These are phyloP conservation scores for Hiodon alosoides DNA, from an alignment of 2,113 vertebrate species.

Conservation along the genomic window DNA sequence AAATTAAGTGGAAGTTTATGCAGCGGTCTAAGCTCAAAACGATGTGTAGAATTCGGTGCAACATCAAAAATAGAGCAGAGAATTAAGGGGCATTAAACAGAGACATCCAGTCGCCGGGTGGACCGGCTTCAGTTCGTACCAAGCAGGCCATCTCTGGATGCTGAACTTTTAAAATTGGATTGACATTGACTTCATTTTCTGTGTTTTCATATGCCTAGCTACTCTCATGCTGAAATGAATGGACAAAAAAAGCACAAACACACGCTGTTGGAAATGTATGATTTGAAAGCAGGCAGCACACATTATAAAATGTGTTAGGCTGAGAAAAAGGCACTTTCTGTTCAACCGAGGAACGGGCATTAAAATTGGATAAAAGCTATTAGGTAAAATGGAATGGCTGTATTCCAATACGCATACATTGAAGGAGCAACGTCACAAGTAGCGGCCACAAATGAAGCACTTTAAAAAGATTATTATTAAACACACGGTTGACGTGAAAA, in stretches of 20 bases:
- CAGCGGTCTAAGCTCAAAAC: constrained; percentile 52
- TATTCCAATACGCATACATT: too few relatives aligned
- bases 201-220: background rate
- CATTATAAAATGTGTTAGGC: too few relatives aligned
- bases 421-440: too few relatives aligned
- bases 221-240: background rate
- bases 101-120: constrained; percentile 55
- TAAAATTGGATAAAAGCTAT: too few relatives aligned
- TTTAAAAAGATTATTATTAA: too few relatives aligned
- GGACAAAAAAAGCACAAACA: background rate
- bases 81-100: constrained; percentile 46
- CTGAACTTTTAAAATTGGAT: constrained; percentile 5
- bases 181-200: background rate
- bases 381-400: too few relatives aligned
- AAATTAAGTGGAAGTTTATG: constrained; percentile 56
- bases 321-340: too few relatives aligned
- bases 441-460: too few relatives aligned
- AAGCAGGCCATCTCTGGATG: background rate
- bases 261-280: too few relatives aligned
- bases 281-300: too few relatives aligned
- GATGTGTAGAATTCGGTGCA: constrained; percentile 58
- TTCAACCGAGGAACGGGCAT: too few relatives aligned
- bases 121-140: constrained; percentile 39
- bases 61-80: constrained; percentile 58
- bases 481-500: too few relatives aligned